These are phyloP conservation scores for Sorex maritimensis DNA, from an alignment of 2,797 vertebrate species.

Conservation along the genomic window DNA sequence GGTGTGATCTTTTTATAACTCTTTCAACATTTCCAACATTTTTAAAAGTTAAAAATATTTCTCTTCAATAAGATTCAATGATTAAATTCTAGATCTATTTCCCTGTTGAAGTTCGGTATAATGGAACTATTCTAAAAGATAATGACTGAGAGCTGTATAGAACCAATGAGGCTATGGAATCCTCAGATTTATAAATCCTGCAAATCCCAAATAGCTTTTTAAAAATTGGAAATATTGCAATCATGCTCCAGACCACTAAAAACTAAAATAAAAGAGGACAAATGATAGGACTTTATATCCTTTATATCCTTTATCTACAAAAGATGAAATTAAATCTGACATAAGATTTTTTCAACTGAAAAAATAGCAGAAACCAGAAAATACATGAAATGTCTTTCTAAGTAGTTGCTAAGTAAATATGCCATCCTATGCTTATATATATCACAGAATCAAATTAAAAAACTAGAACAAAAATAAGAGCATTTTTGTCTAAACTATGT, in stretches of 20 bases:
- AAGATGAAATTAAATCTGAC: background rate
- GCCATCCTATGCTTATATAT: background rate
- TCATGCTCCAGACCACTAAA: conserved; percentile 1
- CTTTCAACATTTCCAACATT: conserved; percentile 40
- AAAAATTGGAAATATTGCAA: background rate
- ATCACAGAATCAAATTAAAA: background rate
- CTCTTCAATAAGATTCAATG: conserved; percentile 13
- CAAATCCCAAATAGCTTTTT: background rate
- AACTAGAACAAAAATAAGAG: conserved; percentile 13
- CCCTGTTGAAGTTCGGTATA: background rate
- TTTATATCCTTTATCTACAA: background rate
- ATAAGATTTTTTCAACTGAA: background rate
- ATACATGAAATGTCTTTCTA: background rate
- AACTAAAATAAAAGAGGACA: background rate
- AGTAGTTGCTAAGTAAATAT: conserved; percentile 18
- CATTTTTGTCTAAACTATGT: conserved; percentile 20
- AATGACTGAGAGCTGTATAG: background rate
- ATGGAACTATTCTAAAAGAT: background rate
- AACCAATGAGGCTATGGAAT: background rate
- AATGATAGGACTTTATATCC: background rate
- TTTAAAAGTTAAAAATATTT: conserved; percentile 57
- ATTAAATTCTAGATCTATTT: background rate
- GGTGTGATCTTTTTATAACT: conserved; percentile 11
- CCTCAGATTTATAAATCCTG: background rate
- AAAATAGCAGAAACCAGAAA: background rate